Evolutionary conservation across 2,888 invertebrate genomes (phyloP).

Genomic region (Timandra comae): DNA sequence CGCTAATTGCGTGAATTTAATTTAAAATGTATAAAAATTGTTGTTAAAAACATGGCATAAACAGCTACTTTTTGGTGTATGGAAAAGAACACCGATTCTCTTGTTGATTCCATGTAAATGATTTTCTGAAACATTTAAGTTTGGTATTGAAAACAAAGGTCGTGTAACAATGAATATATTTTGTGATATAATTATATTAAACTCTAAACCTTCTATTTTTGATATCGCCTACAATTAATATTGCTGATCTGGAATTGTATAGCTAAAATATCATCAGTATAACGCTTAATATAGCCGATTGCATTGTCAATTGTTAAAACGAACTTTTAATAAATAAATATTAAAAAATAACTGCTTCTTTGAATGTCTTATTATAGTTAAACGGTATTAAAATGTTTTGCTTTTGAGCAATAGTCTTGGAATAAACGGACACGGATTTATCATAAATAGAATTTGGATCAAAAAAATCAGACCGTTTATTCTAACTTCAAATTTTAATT

Average conservation of each 20-base stretch:
- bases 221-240: constrained; percentile 70
- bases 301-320: constrained; percentile 40
- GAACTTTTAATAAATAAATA: constrained; percentile 9
- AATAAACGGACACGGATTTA: neutral
- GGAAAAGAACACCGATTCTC: too few relatives aligned
- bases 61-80: too few relatives aligned
- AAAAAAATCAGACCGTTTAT: neutral
- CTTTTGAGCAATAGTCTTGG: neutral
- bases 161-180: constrained; percentile 72
- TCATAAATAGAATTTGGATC: neutral
- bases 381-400: neutral
- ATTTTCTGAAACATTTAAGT: too few relatives aligned
- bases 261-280: constrained; percentile 29
- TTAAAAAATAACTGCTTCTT: constrained; percentile 11
- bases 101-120: too few relatives aligned
- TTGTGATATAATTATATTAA: constrained; percentile 74
- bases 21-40: too few relatives aligned
- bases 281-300: constrained; percentile 36
- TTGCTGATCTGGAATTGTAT: constrained; percentile 67
- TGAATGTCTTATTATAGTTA: constrained; percentile 12
- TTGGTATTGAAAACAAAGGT: constrained; percentile 66
- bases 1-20: too few relatives aligned
- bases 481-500: too few relatives aligned
- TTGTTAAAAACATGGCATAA: too few relatives aligned
- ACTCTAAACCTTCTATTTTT: constrained; percentile 74